Evolutionary conservation across 1,140 invertebrate genomes (phyloP).

Genomic region (Drosophila orena): DNA sequence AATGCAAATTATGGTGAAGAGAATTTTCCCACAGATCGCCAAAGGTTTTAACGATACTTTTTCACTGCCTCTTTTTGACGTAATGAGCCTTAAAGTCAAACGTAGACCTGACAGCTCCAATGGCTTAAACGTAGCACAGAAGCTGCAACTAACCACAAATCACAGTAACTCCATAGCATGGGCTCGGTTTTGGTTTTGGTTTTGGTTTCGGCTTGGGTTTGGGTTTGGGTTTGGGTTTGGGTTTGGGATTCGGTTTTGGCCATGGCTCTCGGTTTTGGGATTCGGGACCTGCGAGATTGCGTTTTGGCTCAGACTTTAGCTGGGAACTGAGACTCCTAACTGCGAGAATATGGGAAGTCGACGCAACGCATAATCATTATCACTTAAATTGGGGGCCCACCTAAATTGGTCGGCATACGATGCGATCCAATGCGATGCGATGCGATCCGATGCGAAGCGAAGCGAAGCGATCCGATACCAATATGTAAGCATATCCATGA

Average conservation of each 20-base stretch:
- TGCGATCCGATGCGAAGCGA: slow-evolving; percentile 8
- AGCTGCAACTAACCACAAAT: slow-evolving; percentile 81
- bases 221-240: neutral
- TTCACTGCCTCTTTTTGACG: slow-evolving; percentile 31
- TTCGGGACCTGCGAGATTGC: slow-evolving; percentile 3
- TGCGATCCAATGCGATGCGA: too few species aligned
- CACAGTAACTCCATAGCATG: slow-evolving; percentile 62
- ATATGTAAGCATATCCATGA: slow-evolving; percentile 17
- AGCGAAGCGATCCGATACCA: slow-evolving; percentile 4
- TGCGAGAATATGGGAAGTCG: slow-evolving; percentile 55
- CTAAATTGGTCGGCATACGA: slow-evolving; percentile 47
- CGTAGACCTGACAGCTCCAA: slow-evolving; percentile 76
- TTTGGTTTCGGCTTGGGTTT: neutral
- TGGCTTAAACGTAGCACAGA: slow-evolving; percentile 79
- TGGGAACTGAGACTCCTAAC: slow-evolving; percentile 36
- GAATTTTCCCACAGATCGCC: slow-evolving; percentile 75
- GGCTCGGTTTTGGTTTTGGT: slow-evolving; percentile 1
- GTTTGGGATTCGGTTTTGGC: slow-evolving; percentile 9
- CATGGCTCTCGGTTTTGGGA: neutral
- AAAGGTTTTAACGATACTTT: slow-evolving; percentile 69
- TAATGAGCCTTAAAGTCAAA: slow-evolving; percentile 81
- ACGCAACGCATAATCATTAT: slow-evolving; percentile 78
- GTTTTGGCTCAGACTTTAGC: slow-evolving; percentile 4
- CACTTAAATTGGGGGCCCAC: slow-evolving; percentile 74
- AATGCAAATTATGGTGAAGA: slow-evolving; percentile 76